Base-by-base conservation (phyloP, 2,888 invertebrate species). In the Tricholauxania praeusta region DNA sequence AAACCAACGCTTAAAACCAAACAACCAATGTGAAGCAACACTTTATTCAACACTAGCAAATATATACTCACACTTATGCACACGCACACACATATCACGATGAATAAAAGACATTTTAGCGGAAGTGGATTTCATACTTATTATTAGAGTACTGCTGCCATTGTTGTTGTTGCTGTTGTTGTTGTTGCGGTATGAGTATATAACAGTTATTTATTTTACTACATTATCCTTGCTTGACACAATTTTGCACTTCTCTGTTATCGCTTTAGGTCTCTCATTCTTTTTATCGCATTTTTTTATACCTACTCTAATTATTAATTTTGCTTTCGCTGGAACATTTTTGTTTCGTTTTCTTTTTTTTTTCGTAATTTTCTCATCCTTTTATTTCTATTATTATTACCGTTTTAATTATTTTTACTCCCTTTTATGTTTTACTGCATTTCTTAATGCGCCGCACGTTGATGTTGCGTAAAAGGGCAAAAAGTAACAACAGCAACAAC, bases 181-280 rank as follows among this genome's bases (percentile, higher is more conserved):
- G 57, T 57, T 28, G 57, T 39, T 39, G 60, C 47, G 6, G 39
- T 62, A 39, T 39, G 39, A 39, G 39, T 10, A 39, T 39, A 39
- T 39, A 39, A 39, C 39, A 39, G 39, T 59, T 62, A n/a, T n/a
- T 62, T 39, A n/a, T 47, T 62, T 62, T 62, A 62, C 39, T 39
- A 62, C 39, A 62, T 62, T 62, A 62, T 62, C 60, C 60, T 62
- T 32, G 60, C 60, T 62, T 39, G 60, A 62, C 60, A 62, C 60
- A 22, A 39, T 62, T 62, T 62, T 62, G n/a, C 60, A 62, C 60
- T 62, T 62, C 39, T n/a, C n/a, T n/a, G 17, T 62, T n/a, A 17
- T 28, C 57, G 57, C 57, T 57, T 28, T 8, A 39, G 39, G 10
- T 39, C 39, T 39, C 10, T 10, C 39, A 10, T 39, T 39, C 39